Evolutionary conservation across 1,140 invertebrate genomes (phyloP), one percentile per base, ranked within the genome.

Genomic region (Drosophila persimilis): DNA sequence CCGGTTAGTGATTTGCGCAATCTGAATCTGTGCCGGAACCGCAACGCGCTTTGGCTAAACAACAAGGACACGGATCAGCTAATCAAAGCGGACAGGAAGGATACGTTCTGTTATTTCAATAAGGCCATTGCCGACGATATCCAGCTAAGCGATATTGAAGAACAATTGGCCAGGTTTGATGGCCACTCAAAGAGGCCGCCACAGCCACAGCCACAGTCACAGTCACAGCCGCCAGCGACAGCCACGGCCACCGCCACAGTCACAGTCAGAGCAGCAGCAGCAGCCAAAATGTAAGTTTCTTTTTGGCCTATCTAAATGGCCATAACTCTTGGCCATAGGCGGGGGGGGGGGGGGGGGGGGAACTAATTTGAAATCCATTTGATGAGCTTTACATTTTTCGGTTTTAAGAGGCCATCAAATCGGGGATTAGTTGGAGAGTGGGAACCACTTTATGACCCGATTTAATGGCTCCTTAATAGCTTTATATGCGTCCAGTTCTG

Each of bases 111-210:
- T 47, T 84, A 76, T 63, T 57, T 76, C 39, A 76, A 76, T 56
- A 43, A 46, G 61, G 83, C 83, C 73, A 84, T 90, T 69, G 64
- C 88, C 11, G 89, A 88, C 62, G 89, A 90, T 74, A 88, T 88
- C 47, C 90, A 91, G 71, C 66, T 91, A 60, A 90, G 89, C 66
- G 90, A 91, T 86, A 90, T 91, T 80, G 90, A 91, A 73, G 90
- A 91, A 76, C 90, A 91, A 79, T 88, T 91, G 76, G 83, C 90
- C 60, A 79, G 69, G 56, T 72, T 90, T 73, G 84, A 89, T 80
- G 80, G 85, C 50, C 71, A 61, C 22, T 71, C 77, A 80, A 80
- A 80, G 69, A 65, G 64, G 69, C 67, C 69, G 78, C 63, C 44
- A 26, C 50, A 61, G 73, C 63, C 44, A 26, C 50, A 61, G 73